Percentiles rank a stretch among this genome's conserved stretches.
Conservation (phyloP, 2,888 invertebrate genomes). For the Pardosa pseudoannulata region DNA sequence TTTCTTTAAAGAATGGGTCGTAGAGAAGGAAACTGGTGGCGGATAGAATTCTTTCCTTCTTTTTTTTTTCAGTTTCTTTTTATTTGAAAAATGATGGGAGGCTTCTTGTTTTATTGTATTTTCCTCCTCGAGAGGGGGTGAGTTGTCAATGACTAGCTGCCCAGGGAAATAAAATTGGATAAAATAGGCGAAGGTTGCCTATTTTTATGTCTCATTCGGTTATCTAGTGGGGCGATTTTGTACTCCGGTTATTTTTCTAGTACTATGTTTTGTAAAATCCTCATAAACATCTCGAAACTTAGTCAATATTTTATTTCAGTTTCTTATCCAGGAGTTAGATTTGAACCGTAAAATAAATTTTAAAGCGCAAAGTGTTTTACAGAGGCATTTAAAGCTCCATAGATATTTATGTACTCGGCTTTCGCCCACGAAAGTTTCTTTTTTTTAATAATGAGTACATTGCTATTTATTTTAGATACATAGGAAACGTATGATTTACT, state of each 20-base stretch:
- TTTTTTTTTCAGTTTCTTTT: constrained; percentile 14
- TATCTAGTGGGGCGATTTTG: constrained; percentile 52
- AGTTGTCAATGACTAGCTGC: constrained; percentile 37
- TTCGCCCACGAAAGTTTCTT: no score
- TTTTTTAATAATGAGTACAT: no score
- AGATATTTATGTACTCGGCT: no score
- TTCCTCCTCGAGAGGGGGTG: constrained; percentile 26
- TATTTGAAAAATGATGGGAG: constrained; percentile 65
- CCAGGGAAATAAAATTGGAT: constrained; percentile 66
- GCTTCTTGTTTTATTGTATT: constrained; percentile 44
- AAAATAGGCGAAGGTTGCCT: constrained; percentile 39
- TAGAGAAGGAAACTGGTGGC: background rate
- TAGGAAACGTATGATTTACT: no score
- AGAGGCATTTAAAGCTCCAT: no score
- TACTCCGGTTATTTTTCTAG: background rate
- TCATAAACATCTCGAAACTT: background rate
- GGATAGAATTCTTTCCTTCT: constrained; percentile 1
- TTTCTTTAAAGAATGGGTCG: constrained; percentile 38
- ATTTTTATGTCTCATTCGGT: constrained; percentile 52
- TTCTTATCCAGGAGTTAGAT: background rate
- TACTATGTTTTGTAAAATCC: background rate
- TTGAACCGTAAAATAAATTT: background rate
- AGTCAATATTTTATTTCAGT: background rate
- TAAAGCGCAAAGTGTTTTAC: no score
- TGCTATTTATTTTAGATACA: no score